phyloP scores from a whole-genome alignment of 2,113 vertebrate species.

The Eptatretus burgeri region DNA sequence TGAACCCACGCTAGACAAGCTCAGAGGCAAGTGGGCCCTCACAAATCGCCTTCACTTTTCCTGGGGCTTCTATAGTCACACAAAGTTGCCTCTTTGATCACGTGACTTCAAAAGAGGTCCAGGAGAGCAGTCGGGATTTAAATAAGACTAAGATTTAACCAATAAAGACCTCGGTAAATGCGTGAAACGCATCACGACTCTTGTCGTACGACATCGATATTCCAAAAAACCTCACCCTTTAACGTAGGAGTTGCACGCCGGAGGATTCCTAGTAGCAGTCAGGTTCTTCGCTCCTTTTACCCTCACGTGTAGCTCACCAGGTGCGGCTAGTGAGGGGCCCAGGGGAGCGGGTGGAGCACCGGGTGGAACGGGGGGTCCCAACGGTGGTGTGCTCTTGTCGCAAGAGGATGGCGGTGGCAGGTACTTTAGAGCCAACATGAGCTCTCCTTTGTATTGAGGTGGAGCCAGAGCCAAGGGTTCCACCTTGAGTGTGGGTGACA shows the following conservation, averaged over 20 bases:
- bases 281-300: slow-evolving; percentile 90
- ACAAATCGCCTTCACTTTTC: too few relatives aligned
- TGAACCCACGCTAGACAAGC: too few relatives aligned
- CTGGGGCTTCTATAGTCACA: too few relatives aligned
- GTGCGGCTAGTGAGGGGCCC: slow-evolving; percentile 9
- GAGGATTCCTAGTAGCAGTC: slow-evolving; percentile 62
- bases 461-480: slow-evolving; percentile 14
- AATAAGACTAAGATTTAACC: too few relatives aligned
- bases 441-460: slow-evolving; percentile 40
- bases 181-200: background rate
- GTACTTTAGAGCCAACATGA: slow-evolving; percentile 69
- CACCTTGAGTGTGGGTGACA: background rate
- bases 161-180: background rate
- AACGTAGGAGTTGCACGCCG: slow-evolving; percentile 70
- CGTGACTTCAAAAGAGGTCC: too few relatives aligned
- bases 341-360: too few relatives aligned
- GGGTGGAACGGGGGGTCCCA: background rate
- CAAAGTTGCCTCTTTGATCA: too few relatives aligned
- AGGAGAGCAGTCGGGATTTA: too few relatives aligned
- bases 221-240: slow-evolving; percentile 35
- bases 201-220: background rate
- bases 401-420: slow-evolving; percentile 22
- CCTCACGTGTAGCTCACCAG: slow-evolving; percentile 62
- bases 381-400: slow-evolving; percentile 7
- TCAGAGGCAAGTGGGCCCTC: too few relatives aligned